Evolutionary conservation across 2,113 vertebrate genomes (phyloP).

Genomic region (Chaetodon auriga): DNA sequence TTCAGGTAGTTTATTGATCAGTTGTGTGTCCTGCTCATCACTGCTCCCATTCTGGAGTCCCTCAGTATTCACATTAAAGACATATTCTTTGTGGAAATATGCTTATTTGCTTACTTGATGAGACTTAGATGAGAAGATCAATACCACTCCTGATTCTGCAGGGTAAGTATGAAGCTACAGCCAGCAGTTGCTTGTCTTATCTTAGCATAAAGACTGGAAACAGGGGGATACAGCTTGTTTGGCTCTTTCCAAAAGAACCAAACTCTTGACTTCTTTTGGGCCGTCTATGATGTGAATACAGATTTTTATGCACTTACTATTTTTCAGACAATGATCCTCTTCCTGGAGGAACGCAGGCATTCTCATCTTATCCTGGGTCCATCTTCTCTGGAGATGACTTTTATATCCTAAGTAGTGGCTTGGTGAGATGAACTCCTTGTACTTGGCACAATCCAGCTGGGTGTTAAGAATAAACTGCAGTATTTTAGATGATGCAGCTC

Average conservation of each 20-base stretch:
- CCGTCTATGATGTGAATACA: not conserved
- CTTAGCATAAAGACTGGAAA: no score
- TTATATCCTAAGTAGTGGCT: constrained; percentile 93
- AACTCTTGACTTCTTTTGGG: not conserved
- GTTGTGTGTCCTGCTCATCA: not conserved
- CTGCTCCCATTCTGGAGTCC: not conserved
- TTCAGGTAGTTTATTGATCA: constrained; percentile 73
- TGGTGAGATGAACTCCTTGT: constrained; percentile 89
- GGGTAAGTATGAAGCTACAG: no score
- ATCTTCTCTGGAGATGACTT: constrained; percentile 97
- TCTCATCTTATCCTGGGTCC: constrained; percentile 94
- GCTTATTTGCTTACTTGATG: not conserved
- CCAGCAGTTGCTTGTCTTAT: no score
- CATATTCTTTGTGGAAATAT: not conserved
- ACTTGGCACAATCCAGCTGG: not conserved
- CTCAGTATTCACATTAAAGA: not conserved
- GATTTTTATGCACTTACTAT: not conserved
- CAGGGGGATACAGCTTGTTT: not conserved
- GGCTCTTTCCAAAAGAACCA: not conserved
- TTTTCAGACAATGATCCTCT: constrained; percentile 79
- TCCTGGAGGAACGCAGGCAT: constrained; percentile 87
- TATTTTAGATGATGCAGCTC: not conserved
- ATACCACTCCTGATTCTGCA: not conserved
- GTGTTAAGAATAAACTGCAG: not conserved
- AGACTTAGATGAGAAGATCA: not conserved